Evolutionary conservation across 2,888 invertebrate species (phyloP), one percentile per base, ranked within the genome.

Genomic region (Oxystoma pomonae): DNA sequence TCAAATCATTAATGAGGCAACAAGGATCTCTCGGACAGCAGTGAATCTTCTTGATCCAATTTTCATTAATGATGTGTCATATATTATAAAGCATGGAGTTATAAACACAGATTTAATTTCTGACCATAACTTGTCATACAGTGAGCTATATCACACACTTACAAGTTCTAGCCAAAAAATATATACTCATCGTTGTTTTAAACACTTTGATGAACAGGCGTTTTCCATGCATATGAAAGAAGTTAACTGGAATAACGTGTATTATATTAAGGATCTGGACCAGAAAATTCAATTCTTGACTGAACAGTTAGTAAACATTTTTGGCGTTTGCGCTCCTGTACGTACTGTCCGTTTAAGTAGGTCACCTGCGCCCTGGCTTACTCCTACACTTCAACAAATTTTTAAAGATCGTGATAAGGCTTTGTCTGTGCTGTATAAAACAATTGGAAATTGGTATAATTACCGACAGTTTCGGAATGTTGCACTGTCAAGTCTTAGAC

Each of bases 71-170:
- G 18, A 57, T 57, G 2, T n/a, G n/a, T 18, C 20, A n/a, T 20
- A 18, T 20, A 19, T 57, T 16, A 57, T 12, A 20, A 20, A 5
- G 3, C 57, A 57, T 18, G 57, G 19, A 7, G 57, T 57, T n/a
- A 7, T 57, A 20, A 57, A 57, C 18, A 57, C 19, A 9, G 57
- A 57, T 57, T 18, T 20, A 7, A 20, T 57, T n/a, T 57, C 57
- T 5, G 20, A 57, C 18, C 19, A 57, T 18, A 18, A 18, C 18
- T 20, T 57, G 19, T 9, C 18, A 3, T 57, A 16, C 18, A 12
- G 57, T 18, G 57, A 57, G 20, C 57, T 57, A 5, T 55, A 16
- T 18, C 7, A 12, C 18, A 9, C 53, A 7, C 7, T n/a, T 9
- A 53, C 7, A 3, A 9, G 53, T 16, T 3, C 17, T 17, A 53